Evolutionary conservation across 2,797 vertebrate genomes (phyloP).

Genomic region (Sarcophilus harrisii): DNA sequence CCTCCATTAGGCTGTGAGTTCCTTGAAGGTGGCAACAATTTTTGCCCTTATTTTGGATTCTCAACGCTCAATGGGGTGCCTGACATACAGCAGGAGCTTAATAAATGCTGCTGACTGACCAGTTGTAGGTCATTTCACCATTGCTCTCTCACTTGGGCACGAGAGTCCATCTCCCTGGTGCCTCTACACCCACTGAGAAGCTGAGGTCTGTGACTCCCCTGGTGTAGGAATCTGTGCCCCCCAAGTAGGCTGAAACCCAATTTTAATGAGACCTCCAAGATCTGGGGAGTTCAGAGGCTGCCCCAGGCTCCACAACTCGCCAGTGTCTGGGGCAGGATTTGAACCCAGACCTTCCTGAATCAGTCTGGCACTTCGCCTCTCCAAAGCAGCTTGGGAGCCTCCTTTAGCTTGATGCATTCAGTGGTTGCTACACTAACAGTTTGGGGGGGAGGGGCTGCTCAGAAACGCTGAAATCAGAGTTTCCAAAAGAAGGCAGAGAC

Average conservation of each 20-base stretch:
- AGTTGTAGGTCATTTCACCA: not conserved
- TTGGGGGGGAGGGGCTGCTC: not conserved
- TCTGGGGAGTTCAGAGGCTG: not conserved
- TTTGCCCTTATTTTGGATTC: not conserved
- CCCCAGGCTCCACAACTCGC: not conserved
- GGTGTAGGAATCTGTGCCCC: not conserved
- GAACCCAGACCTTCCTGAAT: not conserved
- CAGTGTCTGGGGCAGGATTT: not conserved
- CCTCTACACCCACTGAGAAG: not conserved
- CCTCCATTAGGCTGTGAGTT: not conserved
- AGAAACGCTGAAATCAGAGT: constrained; percentile 11
- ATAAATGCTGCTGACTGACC: not conserved
- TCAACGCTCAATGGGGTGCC: not conserved
- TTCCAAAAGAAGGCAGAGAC: not conserved
- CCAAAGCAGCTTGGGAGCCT: not conserved
- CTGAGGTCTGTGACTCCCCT: not conserved
- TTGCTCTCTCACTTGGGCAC: not conserved
- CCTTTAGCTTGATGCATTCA: not conserved
- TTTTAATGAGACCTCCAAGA: too few species aligned
- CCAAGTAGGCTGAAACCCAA: not conserved
- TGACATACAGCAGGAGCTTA: not conserved
- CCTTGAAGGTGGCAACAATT: not conserved
- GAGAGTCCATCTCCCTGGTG: not conserved
- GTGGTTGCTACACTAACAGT: not conserved
- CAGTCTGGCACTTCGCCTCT: not conserved